A percentile compares a stretch with the other conserved stretches of the same genome.
Evolutionary conservation across 2,797 vertebrate species (phyloP).

Genomic region (Sebastes variabilis): DNA sequence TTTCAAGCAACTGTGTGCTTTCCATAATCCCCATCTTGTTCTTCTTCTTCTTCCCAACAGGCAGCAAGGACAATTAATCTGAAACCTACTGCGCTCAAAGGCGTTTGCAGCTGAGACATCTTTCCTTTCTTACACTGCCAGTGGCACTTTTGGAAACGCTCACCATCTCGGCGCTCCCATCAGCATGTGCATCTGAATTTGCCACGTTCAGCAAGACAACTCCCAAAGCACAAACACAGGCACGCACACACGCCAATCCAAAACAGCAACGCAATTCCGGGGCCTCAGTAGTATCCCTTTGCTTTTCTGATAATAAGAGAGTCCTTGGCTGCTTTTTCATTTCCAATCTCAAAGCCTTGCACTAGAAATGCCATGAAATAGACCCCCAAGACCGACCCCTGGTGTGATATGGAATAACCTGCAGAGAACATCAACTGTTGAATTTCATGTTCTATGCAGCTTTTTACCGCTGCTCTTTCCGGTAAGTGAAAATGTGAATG

Average conservation of each 20-base stretch:
- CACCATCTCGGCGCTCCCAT: conserved; percentile 67
- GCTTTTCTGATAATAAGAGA: conserved; percentile 66
- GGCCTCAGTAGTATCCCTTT: conserved; percentile 51
- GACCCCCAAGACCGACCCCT: conserved; percentile 61
- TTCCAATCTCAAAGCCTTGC: conserved; percentile 62
- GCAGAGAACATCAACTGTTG: conserved; percentile 68
- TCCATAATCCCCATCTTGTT: conserved; percentile 63
- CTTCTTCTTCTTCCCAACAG: conserved; percentile 63
- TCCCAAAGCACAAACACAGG: conserved; percentile 28
- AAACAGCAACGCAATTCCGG: conserved; percentile 49
- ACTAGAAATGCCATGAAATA: conserved; percentile 66
- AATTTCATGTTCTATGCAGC: conserved; percentile 60
- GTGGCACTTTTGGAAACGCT: conserved; percentile 75
- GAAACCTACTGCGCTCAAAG: conserved; percentile 70
- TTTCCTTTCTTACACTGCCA: conserved; percentile 65
- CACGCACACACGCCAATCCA: background rate
- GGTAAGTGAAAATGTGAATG: conserved; percentile 43
- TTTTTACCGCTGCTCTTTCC: conserved; percentile 50
- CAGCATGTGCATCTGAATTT: conserved; percentile 73
- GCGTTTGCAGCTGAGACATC: conserved; percentile 65
- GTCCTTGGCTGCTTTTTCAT: conserved; percentile 67
- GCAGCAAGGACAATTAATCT: conserved; percentile 76
- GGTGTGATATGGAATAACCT: conserved; percentile 71
- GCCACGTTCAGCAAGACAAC: conserved; percentile 64
- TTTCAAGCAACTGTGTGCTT: conserved; percentile 52